Percentiles rank a stretch among this genome's conserved stretches.
These are phyloP conservation scores for Procambarus clarkii DNA, from an alignment of 1,140 invertebrate species.

Conservation along the genomic window DNA sequence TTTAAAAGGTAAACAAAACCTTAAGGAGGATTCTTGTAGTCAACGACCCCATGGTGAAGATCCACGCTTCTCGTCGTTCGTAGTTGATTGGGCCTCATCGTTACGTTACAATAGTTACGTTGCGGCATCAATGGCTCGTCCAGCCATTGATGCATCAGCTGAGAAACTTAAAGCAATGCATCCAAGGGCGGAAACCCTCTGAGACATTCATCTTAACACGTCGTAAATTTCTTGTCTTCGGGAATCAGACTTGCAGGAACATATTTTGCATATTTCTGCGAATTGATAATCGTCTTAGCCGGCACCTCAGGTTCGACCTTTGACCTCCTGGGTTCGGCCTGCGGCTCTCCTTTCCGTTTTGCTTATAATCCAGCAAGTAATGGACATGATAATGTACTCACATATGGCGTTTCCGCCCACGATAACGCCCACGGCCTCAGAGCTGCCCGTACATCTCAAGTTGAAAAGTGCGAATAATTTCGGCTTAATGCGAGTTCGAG, in stretches of 20 bases:
- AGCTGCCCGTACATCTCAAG: too few species aligned
- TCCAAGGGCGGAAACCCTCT: not conserved
- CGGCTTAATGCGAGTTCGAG: too few species aligned
- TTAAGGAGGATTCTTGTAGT: not conserved
- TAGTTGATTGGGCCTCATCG: not conserved
- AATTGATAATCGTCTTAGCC: not conserved
- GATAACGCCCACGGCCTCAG: too few species aligned
- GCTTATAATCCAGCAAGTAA: not conserved
- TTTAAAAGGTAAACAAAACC: too few species aligned
- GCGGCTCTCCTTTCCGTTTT: not conserved
- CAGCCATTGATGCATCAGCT: not conserved
- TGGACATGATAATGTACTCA: not conserved
- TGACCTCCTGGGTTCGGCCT: not conserved
- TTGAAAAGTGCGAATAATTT: too few species aligned
- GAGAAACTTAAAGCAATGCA: not conserved
- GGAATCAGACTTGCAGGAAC: slow-evolving; percentile 14
- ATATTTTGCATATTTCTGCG: slow-evolving; percentile 38
- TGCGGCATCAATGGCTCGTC: not conserved
- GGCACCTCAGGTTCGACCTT: not conserved
- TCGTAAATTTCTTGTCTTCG: not conserved
- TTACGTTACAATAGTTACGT: not conserved
- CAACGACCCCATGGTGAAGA: too few species aligned
- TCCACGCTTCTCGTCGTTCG: not conserved
- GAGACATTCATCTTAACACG: not conserved
- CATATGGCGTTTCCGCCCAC: not conserved